Evolutionary conservation across 2,797 vertebrate species (phyloP), one percentile per base, ranked within the genome.

Genomic region (Microctenopoma stevenorrisi): DNA sequence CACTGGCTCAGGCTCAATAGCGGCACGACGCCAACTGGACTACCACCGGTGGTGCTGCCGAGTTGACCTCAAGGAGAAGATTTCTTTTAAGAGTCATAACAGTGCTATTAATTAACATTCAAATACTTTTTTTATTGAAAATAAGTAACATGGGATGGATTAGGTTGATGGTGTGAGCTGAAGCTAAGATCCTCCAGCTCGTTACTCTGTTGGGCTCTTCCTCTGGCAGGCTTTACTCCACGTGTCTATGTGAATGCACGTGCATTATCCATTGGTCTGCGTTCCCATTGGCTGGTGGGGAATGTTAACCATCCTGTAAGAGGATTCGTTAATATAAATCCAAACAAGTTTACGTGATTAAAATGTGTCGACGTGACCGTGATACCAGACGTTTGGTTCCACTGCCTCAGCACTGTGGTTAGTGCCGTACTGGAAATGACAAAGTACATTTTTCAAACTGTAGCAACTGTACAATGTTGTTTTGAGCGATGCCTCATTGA

Each of bases 11-110:
- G 53, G 55, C 50, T 78, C 68, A 72, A 18, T 47, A 52, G 63
- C 10, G 64, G 54, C 72, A 57, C 49, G 7, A 16, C 1, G 81
- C 83, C 79, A 76, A 67, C 64, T 69, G 59, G 57, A 72, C 62
- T 65, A 71, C 81, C 77, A 72, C 82, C 58, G 53, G 63, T 73
- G 71, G 55, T 77, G 51, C 82, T 69, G 12, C 55, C 75, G 66
- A 7, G 28, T 10, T 75, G 65, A 77, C 60, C 67, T 70, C 75
- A 58, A 54, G 14, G 11, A 42, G 42, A 51, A 53, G 44, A 74
- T 30, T 35, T 68, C 51, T 70, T 62, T 44, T 52, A 61, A 46
- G 33, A 66, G 42, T 47, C 58, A 51, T 52, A 13, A 64, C 5
- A 18, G 28, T 62, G n/a, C 5, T 26, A 14, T 64, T 64, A 44